Base-by-base conservation (phyloP, 2,113 vertebrate species). In the Solenodon paradoxus region DNA sequence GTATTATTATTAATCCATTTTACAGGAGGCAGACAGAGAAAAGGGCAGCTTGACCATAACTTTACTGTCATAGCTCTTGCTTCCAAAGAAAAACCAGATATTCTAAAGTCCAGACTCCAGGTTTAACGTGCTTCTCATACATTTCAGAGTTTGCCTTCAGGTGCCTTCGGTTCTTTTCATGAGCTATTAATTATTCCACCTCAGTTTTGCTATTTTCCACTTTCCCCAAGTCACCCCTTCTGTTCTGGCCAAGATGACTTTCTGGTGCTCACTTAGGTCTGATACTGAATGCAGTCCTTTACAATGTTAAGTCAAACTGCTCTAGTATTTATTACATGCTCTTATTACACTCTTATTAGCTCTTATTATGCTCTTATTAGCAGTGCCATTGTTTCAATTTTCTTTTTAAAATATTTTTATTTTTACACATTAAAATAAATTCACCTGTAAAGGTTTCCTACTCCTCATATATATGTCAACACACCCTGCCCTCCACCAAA, bases 1-100 rank as follows among this genome's bases (percentile, higher is more conserved):
- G 4, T 74, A 66, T 75, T 74, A 92, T 42, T 90, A 92, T 66
- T 83, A 69, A 12, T 94, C 64, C 45, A 85, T 72, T 80, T 90
- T 77, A 92, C 7, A 86, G 55, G 3, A 88, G n/a, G 80, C 68
- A 82, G 28, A 13, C 57, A 90, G 90, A 92, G 47, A 42, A 92
- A 81, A 93, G 79, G 57, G 10, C 22, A 16, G 20, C 28, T 42
- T 74, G 35, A 77, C 47, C 57, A 49, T 57, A 88, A 82, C 12
- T 85, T 57, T 47, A 69, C 17, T 59, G 16, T 53, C 12, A 1
- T 72, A 72, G 47, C 42, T 94, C 5, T 17, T 75, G 53, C 12
- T 55, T 88, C 42, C 3, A 96, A 88, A 8, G 75, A 49, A 95
- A 75, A 22, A 84, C 78, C 5, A 88, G 22, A 10, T 17, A 49